Percentiles rank a stretch among this genome's conserved stretches.
Conservation (phyloP, 2,113 vertebrate species). For the Columba janthina region DNA sequence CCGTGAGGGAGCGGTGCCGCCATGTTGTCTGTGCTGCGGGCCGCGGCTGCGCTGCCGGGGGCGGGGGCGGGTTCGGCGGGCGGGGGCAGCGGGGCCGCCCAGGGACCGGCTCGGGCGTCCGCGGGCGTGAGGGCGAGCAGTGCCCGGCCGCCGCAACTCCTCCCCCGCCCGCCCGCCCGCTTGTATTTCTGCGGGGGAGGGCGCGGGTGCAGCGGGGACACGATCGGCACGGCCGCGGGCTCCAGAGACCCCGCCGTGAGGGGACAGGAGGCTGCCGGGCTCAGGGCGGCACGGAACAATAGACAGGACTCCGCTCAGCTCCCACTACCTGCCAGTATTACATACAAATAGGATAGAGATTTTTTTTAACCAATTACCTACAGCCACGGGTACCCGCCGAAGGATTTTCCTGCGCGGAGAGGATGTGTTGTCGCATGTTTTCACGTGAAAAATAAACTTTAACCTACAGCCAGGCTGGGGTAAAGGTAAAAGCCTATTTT, state of each 20-base stretch:
- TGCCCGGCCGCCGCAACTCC: accelerated
- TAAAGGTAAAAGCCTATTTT: accelerated
- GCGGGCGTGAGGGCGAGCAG: not conserved
- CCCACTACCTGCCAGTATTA: accelerated
- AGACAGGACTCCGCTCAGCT: too few species aligned
- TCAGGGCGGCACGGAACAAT: not conserved
- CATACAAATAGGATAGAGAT: not conserved
- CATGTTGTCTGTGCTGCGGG: not conserved
- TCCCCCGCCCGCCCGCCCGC: accelerated
- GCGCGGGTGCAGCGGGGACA: too few species aligned
- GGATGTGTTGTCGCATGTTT: not conserved
- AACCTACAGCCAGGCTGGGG: not conserved
- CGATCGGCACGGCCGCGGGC: too few species aligned
- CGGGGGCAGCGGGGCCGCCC: too few species aligned
- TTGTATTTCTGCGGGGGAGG: too few species aligned
- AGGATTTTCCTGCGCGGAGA: accelerated
- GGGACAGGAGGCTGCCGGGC: not conserved
- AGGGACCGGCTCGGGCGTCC: not conserved
- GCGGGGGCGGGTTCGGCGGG: not conserved
- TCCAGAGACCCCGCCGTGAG: not conserved
- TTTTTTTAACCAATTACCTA: too few species aligned
- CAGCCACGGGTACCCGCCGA: accelerated
- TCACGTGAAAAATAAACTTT: not conserved
- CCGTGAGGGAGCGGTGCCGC: not conserved
- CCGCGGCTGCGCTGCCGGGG: not conserved